phyloP scores from a whole-genome alignment of 2,797 vertebrate species.

The Falco berigora region DNA sequence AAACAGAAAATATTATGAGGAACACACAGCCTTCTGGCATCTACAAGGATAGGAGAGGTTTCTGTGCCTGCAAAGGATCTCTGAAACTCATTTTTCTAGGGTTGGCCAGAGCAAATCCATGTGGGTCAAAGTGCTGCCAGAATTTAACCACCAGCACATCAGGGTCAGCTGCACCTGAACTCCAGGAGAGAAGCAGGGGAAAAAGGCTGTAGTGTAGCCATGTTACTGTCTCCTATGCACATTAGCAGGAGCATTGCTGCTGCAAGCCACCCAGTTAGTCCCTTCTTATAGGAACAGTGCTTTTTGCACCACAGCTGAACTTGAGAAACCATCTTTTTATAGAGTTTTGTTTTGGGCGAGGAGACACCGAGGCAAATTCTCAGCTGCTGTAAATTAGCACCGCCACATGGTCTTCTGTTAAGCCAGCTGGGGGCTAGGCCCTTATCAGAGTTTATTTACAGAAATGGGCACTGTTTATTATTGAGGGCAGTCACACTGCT shows the following conservation, averaged over 20 bases:
- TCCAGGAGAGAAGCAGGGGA: neutral
- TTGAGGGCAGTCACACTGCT: neutral
- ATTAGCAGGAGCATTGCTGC: neutral
- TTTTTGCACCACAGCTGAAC: conserved; percentile 18
- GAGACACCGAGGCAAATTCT: conserved; percentile 4
- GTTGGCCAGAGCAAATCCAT: neutral
- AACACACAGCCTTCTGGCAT: neutral
- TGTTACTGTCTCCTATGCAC: neutral
- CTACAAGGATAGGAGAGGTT: neutral
- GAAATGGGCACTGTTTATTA: neutral
- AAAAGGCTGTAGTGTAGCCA: neutral
- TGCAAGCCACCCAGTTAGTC: neutral
- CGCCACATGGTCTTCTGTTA: conserved; percentile 6
- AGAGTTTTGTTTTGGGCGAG: conserved; percentile 10
- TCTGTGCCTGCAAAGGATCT: neutral
- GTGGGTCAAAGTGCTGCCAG: neutral
- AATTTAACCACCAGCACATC: neutral
- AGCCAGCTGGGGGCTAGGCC: conserved; percentile 12
- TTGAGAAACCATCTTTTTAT: conserved; percentile 45
- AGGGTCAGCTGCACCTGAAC: neutral
- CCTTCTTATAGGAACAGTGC: neutral
- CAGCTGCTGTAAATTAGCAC: conserved; percentile 55
- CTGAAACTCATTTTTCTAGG: neutral
- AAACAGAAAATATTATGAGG: neutral
- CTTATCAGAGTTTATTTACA: conserved; percentile 30